Evolutionary conservation across 2,888 invertebrate species (phyloP), one percentile per base, ranked within the genome.

Genomic region (Eustalomyia histrio): DNA sequence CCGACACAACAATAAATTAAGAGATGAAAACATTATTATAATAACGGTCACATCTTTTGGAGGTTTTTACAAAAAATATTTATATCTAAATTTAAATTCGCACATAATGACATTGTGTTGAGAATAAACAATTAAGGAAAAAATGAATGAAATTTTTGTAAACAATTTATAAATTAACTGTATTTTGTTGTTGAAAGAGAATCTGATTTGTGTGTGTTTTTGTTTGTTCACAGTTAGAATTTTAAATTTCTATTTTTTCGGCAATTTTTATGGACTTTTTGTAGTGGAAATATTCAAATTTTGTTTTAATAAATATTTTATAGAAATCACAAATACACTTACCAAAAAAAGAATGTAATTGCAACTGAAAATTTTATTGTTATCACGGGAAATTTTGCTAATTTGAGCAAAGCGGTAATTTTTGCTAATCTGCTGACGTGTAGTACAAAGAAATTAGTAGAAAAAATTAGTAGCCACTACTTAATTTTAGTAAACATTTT

Each of bases 321-420:
- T 85, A 85, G 85, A 83, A 85, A 87, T 80, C 80, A 87, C 86
- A 87, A n/a, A n/a, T n/a, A n/a, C n/a, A n/a, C n/a, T n/a, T n/a
- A n/a, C n/a, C n/a, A n/a, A n/a, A n/a, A n/a, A n/a, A n/a, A n/a
- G n/a, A n/a, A n/a, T n/a, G n/a, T n/a, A n/a, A n/a, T n/a, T n/a
- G n/a, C n/a, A n/a, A n/a, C n/a, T n/a, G n/a, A n/a, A n/a, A n/a
- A n/a, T n/a, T n/a, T n/a, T n/a, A n/a, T n/a, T n/a, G n/a, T n/a
- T n/a, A n/a, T n/a, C n/a, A n/a, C n/a, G n/a, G n/a, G n/a, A n/a
- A n/a, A n/a, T n/a, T n/a, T n/a, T n/a, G n/a, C n/a, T n/a, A n/a
- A n/a, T n/a, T n/a, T n/a, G n/a, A n/a, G n/a, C n/a, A n/a, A n/a
- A n/a, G n/a, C n/a, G n/a, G n/a, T n/a, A n/a, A n/a, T n/a, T n/a